Conservation (phyloP, 2,888 invertebrate species). For the Tachina fera region DNA sequence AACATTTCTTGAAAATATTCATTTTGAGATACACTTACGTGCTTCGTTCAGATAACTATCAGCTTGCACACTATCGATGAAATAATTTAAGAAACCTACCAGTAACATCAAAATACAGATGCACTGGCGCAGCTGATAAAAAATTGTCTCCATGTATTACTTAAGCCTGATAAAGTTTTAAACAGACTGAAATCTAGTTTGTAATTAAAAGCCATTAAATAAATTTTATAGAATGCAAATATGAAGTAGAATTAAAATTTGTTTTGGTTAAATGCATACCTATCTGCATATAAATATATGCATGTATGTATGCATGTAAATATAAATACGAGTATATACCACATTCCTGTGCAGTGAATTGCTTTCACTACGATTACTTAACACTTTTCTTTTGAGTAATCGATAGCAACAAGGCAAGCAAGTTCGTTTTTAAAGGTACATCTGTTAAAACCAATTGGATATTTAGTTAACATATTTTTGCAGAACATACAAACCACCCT, state of each 20-base stretch:
- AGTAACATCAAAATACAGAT: not conserved
- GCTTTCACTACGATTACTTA: no score
- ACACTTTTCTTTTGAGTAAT: no score
- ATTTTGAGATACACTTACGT: conserved; percentile 65
- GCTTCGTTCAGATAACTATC: conserved; percentile 70
- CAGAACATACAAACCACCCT: no score
- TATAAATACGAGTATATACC: no score
- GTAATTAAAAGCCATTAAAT: conserved; percentile 32
- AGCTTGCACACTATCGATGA: conserved; percentile 12
- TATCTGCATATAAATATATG: not conserved
- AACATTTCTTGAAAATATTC: not conserved
- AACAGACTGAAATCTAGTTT: conserved; percentile 45
- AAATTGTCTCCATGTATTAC: conserved; percentile 30
- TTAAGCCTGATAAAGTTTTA: conserved; percentile 41
- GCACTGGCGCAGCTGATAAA: conserved; percentile 8
- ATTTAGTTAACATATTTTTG: no score
- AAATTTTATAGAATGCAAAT: conserved; percentile 19
- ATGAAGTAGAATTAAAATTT: not conserved
- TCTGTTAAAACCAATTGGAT: no score
- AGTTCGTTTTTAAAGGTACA: no score
- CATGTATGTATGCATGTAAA: no score
- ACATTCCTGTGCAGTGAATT: no score
- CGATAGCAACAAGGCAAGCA: no score
- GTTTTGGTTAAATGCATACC: not conserved
- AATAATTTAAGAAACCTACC: conserved; percentile 23